Conservation (phyloP, 1,140 invertebrate species). For the Tetranychus urticae region DNA sequence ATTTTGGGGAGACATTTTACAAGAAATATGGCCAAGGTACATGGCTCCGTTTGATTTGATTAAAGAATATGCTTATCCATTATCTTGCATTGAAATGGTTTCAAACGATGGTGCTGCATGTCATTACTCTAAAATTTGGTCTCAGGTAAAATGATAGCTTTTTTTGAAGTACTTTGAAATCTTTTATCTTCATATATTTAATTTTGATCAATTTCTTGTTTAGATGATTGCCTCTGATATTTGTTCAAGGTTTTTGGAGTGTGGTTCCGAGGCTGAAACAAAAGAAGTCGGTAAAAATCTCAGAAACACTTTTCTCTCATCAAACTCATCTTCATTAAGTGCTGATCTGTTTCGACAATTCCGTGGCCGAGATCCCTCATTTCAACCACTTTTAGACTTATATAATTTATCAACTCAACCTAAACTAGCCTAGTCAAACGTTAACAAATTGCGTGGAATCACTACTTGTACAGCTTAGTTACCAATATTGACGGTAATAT, state of each 20-base stretch:
- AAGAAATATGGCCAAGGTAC: constrained; percentile 47
- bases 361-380: constrained; percentile 64
- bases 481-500: too few relatives aligned
- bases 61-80: constrained; percentile 48
- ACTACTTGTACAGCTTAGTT: too few relatives aligned
- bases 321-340: neutral
- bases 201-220: neutral
- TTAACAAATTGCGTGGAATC: too few relatives aligned
- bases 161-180: neutral
- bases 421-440: too few relatives aligned
- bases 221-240: neutral
- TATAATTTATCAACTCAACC: neutral
- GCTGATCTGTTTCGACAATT: constrained; percentile 63
- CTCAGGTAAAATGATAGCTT: constrained; percentile 15
- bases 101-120: constrained; percentile 20
- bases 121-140: constrained; percentile 24
- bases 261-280: neutral
- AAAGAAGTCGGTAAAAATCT: neutral
- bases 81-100: constrained; percentile 36
- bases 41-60: constrained; percentile 37
- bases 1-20: constrained; percentile 53
- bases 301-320: neutral
- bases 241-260: neutral
- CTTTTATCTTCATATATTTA: neutral
- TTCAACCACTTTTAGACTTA: constrained; percentile 39